Conservation (phyloP, 2,797 vertebrate genomes). For the Sebastes flavidus region DNA sequence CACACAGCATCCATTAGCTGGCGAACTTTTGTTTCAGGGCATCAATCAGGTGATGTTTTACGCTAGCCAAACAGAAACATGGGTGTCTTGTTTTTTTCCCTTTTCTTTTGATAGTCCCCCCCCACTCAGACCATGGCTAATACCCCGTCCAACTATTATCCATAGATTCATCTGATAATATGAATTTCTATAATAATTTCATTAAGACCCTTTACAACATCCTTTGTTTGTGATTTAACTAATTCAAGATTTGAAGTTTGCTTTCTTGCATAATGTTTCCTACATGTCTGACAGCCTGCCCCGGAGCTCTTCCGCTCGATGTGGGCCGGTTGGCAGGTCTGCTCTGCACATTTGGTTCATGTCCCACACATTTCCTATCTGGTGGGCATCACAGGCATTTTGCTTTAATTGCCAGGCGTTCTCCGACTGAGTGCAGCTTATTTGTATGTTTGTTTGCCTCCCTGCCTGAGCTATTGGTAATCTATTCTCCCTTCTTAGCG, state of each 20-base stretch:
- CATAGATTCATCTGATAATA: slow-evolving; percentile 65
- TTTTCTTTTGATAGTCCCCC: slow-evolving; percentile 32
- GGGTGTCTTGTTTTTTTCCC: slow-evolving; percentile 45
- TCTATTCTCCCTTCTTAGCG: slow-evolving; percentile 81
- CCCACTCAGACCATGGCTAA: slow-evolving; percentile 21
- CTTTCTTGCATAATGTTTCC: slow-evolving; percentile 72
- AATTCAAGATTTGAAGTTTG: slow-evolving; percentile 72
- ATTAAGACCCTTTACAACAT: slow-evolving; percentile 53
- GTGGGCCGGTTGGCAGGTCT: slow-evolving; percentile 86
- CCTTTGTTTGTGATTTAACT: slow-evolving; percentile 64
- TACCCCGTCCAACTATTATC: slow-evolving; percentile 39
- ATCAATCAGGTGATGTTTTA: slow-evolving; percentile 61
- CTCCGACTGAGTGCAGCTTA: slow-evolving; percentile 81
- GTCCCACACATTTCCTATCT: slow-evolving; percentile 88
- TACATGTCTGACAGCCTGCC: slow-evolving; percentile 77
- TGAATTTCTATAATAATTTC: slow-evolving; percentile 60
- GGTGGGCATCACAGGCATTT: slow-evolving; percentile 88
- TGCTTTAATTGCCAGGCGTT: slow-evolving; percentile 87
- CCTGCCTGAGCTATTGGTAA: slow-evolving; percentile 82
- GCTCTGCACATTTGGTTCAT: slow-evolving; percentile 87
- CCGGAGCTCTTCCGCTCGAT: slow-evolving; percentile 86
- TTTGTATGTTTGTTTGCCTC: slow-evolving; percentile 82
- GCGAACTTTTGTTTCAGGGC: slow-evolving; percentile 64
- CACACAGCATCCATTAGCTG: slow-evolving; percentile 65
- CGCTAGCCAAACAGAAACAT: slow-evolving; percentile 42